A percentile compares a stretch with the other conserved stretches of the same genome.
Evolutionary conservation across 2,113 vertebrate species (phyloP).

Genomic region (Zosterops borbonicus): DNA sequence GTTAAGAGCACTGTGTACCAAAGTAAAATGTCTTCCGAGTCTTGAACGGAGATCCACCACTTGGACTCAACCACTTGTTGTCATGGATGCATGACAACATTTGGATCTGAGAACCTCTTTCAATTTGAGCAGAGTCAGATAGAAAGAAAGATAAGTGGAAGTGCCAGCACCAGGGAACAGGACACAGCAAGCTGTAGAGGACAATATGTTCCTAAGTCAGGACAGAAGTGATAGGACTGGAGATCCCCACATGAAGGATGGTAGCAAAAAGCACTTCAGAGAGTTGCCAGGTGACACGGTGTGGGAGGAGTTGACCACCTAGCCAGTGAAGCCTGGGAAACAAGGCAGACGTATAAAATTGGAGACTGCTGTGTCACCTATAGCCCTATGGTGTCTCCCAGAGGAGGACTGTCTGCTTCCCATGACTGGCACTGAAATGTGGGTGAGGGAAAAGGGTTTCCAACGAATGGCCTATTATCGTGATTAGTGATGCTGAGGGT

Average conservation of each 20-base stretch:
- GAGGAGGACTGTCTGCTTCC: not conserved
- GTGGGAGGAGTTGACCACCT: not conserved
- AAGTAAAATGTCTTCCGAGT: not conserved
- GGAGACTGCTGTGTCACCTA: fast-evolving
- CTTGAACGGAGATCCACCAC: not conserved
- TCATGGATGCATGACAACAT: not conserved
- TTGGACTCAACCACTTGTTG: no score
- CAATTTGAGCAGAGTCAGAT: not conserved
- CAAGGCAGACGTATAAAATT: not conserved
- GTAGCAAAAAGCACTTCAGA: not conserved
- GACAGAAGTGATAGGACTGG: not conserved
- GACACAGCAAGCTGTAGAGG: not conserved
- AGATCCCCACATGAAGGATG: not conserved
- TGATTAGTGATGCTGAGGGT: not conserved
- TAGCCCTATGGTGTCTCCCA: not conserved
- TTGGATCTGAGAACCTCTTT: not conserved
- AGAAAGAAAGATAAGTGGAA: not conserved
- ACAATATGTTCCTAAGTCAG: not conserved
- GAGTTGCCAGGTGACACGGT: not conserved
- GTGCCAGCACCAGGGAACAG: not conserved
- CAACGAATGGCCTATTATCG: not conserved
- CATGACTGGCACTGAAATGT: not conserved
- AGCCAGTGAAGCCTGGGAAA: not conserved
- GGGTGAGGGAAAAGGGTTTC: not conserved
- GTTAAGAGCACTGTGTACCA: not conserved